These are phyloP conservation scores for Blera fallax DNA, from an alignment of 2,888 invertebrate genomes.

Conservation along the genomic window DNA sequence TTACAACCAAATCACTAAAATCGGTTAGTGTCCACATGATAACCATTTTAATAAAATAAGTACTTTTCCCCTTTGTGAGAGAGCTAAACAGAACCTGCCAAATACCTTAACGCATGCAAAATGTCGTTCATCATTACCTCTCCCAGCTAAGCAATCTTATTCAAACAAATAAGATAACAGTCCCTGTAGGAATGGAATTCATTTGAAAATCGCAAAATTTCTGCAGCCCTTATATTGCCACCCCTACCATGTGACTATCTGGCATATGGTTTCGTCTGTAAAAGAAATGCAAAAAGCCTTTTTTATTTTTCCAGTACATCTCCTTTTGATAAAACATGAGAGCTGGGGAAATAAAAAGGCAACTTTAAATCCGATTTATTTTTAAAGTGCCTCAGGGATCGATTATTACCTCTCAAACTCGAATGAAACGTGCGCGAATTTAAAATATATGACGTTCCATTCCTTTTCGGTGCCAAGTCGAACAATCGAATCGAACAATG, in stretches of 20 bases:
- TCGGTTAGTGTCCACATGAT: neutral
- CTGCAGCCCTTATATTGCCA: constrained; percentile 6
- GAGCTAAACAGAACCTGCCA: constrained; percentile 13
- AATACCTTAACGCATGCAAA: constrained; percentile 14
- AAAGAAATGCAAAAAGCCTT: constrained; percentile 49
- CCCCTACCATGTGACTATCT: constrained; percentile 10
- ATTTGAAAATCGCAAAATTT: constrained; percentile 32
- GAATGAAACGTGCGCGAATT: constrained; percentile 81
- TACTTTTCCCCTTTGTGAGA: neutral
- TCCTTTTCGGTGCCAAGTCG: constrained; percentile 15
- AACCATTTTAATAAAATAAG: neutral
- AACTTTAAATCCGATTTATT: constrained; percentile 81
- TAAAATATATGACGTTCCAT: constrained; percentile 64
- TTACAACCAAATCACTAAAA: too few species aligned
- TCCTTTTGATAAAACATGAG: constrained; percentile 49
- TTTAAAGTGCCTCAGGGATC: constrained; percentile 82
- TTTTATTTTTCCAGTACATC: constrained; percentile 69
- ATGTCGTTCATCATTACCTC: constrained; percentile 50
- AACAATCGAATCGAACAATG: constrained; percentile 49
- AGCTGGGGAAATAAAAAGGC: constrained; percentile 59
- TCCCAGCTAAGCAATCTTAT: constrained; percentile 29
- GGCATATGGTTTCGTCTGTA: constrained; percentile 63
- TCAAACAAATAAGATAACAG: constrained; percentile 68
- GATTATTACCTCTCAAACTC: constrained; percentile 82
- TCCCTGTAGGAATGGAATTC: constrained; percentile 56